A percentile compares a stretch with the other conserved stretches of the same genome.
Conservation (phyloP, 2,113 vertebrate species). For the Halichoeres trimaculatus region DNA sequence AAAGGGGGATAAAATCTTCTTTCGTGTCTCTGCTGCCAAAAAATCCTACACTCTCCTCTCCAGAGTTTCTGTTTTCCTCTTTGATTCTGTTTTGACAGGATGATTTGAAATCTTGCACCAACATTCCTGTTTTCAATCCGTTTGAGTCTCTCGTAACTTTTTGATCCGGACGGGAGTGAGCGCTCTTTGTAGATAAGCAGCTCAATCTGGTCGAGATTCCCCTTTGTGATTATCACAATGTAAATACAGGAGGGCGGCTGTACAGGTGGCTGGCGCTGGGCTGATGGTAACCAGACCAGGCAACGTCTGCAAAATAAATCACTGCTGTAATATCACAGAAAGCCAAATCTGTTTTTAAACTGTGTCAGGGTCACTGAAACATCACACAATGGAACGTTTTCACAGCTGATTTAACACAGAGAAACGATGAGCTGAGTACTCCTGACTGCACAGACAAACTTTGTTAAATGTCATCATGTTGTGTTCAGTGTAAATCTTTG, state of each 20-base stretch:
- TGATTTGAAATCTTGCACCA: slow-evolving; percentile 40
- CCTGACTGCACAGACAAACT: background rate
- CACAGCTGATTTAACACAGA: background rate
- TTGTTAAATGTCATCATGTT: slow-evolving; percentile 9
- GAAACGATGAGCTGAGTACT: background rate
- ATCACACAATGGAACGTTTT: background rate
- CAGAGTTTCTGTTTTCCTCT: slow-evolving; percentile 22
- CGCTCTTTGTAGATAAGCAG: slow-evolving; percentile 57
- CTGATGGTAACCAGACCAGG: slow-evolving; percentile 55
- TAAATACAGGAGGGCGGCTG: slow-evolving; percentile 49
- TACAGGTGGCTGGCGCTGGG: slow-evolving; percentile 47
- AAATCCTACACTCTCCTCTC: slow-evolving; percentile 1
- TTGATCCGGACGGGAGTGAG: slow-evolving; percentile 36
- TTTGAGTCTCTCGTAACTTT: slow-evolving; percentile 36
- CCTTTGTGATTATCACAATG: slow-evolving; percentile 39
- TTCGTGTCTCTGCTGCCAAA: slow-evolving; percentile 17
- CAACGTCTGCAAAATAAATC: slow-evolving; percentile 45
- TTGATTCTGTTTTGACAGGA: slow-evolving; percentile 43
- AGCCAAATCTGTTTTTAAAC: slow-evolving; percentile 3
- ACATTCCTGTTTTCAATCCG: slow-evolving; percentile 32
- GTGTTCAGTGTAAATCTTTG: background rate
- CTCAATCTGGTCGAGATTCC: slow-evolving; percentile 41
- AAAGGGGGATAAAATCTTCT: slow-evolving; percentile 29
- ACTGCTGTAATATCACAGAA: slow-evolving; percentile 19
- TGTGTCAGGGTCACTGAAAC: slow-evolving; percentile 2